Evolutionary conservation across 2,888 invertebrate species (phyloP).

Genomic region (Pollenia angustigena): DNA sequence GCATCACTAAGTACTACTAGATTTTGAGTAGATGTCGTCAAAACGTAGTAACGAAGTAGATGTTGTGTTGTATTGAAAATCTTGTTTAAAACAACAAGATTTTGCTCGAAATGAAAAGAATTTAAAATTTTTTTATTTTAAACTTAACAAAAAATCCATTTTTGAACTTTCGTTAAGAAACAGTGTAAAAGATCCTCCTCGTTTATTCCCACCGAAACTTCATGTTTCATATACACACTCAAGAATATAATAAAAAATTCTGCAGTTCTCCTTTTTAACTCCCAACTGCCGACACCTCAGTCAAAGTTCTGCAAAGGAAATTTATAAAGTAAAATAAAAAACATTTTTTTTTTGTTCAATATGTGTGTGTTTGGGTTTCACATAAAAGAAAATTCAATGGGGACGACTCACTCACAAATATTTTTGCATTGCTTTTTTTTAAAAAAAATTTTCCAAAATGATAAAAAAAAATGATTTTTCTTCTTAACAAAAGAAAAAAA

Average conservation of each 20-base stretch:
- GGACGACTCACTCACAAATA: conserved; percentile 22
- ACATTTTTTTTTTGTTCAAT: conserved; percentile 5
- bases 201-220: conserved; percentile 41
- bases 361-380: background rate
- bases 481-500: conserved; percentile 64
- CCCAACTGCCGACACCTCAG: background rate
- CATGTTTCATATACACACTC: conserved; percentile 29
- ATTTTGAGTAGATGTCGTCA: too few relatives aligned
- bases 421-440: conserved; percentile 24
- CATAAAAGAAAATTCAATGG: conserved; percentile 13
- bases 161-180: conserved; percentile 33
- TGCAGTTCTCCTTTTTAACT: background rate
- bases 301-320: conserved; percentile 22
- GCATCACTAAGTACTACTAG: too few relatives aligned
- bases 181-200: conserved; percentile 65
- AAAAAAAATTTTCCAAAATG: conserved; percentile 28
- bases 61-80: too few relatives aligned
- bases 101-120: too few relatives aligned
- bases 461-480: conserved; percentile 32
- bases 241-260: conserved; percentile 48
- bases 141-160: background rate
- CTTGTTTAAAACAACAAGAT: too few relatives aligned
- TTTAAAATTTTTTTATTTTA: too few relatives aligned
- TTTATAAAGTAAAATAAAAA: conserved; percentile 5
- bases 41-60: too few relatives aligned